Conservation (phyloP, 2,113 vertebrate species). For the Carassius carassius region DNA sequence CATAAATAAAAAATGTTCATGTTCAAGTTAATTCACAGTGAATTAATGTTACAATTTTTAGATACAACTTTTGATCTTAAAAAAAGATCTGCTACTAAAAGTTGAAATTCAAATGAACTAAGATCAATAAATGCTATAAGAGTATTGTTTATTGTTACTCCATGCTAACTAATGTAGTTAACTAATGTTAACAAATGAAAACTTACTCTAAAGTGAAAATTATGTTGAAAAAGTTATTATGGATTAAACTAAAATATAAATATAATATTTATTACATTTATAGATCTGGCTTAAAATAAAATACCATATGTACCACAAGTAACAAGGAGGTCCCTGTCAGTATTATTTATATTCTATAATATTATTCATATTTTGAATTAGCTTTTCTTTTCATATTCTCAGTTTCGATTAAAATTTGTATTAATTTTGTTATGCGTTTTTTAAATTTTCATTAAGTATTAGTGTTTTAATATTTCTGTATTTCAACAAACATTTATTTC, state of each 20-base stretch:
- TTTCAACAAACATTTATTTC: neutral
- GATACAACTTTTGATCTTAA: too few species aligned
- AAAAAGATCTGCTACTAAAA: too few species aligned
- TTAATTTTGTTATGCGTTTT: neutral
- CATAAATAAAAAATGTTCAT: neutral
- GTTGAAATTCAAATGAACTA: neutral
- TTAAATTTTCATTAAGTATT: neutral
- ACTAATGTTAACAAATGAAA: too few species aligned
- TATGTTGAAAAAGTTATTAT: neutral
- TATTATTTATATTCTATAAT: neutral
- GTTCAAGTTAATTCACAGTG: neutral
- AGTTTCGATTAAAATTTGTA: neutral
- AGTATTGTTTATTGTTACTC: too few species aligned
- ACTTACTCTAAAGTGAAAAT: too few species aligned
- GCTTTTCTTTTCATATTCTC: neutral
- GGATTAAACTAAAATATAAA: neutral
- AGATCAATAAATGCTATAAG: too few species aligned
- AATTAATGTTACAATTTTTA: neutral
- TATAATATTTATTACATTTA: too few species aligned
- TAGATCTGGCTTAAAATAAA: neutral
- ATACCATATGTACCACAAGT: too few species aligned
- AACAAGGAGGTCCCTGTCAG: neutral
- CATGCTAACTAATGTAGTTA: too few species aligned
- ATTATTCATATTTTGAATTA: neutral
- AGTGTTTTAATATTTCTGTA: neutral